Conservation (phyloP, 2,888 invertebrate genomes). For the Litoditis marina region DNA sequence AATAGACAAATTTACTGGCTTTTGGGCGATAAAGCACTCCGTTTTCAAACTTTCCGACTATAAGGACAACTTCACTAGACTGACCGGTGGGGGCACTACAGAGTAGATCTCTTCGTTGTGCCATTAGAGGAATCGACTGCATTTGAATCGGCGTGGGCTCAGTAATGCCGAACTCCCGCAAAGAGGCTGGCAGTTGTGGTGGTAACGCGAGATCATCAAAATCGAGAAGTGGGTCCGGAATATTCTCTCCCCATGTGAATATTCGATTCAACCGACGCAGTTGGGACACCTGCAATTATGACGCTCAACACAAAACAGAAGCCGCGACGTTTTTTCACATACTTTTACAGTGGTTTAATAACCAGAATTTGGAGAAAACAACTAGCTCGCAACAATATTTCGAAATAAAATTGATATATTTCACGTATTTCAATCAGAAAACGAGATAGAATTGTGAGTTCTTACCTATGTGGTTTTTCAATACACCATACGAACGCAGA, state of each 20-base stretch:
- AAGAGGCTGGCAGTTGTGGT: constrained; percentile 18
- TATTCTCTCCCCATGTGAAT: constrained; percentile 54
- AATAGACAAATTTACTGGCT: background rate
- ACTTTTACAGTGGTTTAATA: no score
- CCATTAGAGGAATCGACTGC: constrained; percentile 85
- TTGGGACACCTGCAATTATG: constrained; percentile 31
- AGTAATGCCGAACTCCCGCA: constrained; percentile 27
- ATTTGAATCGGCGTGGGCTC: constrained; percentile 86
- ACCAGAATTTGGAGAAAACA: no score
- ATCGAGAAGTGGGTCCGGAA: constrained; percentile 54
- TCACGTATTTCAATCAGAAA: no score
- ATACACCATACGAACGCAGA: no score
- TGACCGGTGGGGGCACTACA: constrained; percentile 87
- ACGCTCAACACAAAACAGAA: no score
- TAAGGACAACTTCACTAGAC: background rate
- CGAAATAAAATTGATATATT: no score
- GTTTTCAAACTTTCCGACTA: background rate
- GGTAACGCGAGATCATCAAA: constrained; percentile 41
- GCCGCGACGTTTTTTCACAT: no score
- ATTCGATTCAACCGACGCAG: constrained; percentile 50
- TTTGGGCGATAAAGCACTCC: background rate
- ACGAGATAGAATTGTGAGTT: no score
- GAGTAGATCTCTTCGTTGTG: constrained; percentile 73
- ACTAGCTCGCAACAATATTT: no score
- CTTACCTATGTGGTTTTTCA: no score